phyloP scores from a whole-genome alignment of 2,797 vertebrate genomes.

The Phyllotis vaccarum region DNA sequence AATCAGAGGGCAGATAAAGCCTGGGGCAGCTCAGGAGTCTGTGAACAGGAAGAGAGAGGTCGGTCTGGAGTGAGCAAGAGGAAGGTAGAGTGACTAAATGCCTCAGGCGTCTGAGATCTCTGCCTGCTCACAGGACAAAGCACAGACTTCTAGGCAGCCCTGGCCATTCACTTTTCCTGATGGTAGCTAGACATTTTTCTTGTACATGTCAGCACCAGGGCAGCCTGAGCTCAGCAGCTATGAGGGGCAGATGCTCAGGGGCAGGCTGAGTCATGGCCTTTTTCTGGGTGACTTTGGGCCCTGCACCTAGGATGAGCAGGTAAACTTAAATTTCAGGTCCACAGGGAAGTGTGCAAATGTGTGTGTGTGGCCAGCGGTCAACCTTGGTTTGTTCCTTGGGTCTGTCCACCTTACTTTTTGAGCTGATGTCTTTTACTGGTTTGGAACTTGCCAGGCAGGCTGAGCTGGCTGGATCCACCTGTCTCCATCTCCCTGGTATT shows the following conservation, averaged over 20 bases:
- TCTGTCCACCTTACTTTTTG: neutral
- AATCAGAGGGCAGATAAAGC: neutral
- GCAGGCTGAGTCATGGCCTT: rapidly evolving
- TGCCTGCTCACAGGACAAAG: neutral
- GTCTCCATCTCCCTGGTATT: neutral
- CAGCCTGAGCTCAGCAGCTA: rapidly evolving
- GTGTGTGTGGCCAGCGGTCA: neutral
- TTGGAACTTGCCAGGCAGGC: neutral
- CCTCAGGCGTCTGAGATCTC: neutral
- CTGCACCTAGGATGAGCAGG: neutral
- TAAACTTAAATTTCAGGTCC: neutral
- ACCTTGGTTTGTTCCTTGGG: neutral
- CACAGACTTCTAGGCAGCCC: neutral
- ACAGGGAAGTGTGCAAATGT: neutral
- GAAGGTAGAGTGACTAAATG: no score
- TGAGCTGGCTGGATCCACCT: neutral
- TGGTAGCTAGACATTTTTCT: neutral
- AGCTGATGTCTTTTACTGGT: neutral
- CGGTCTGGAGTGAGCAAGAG: neutral
- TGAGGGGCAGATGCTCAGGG: neutral
- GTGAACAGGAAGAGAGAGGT: neutral
- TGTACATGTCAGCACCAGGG: rapidly evolving
- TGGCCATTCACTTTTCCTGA: neutral
- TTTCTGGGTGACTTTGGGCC: neutral
- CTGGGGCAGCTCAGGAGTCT: neutral